Evolutionary conservation across 1,140 invertebrate genomes (phyloP), one percentile per base, ranked within the genome.

Genomic region (Agrilus planipennis): DNA sequence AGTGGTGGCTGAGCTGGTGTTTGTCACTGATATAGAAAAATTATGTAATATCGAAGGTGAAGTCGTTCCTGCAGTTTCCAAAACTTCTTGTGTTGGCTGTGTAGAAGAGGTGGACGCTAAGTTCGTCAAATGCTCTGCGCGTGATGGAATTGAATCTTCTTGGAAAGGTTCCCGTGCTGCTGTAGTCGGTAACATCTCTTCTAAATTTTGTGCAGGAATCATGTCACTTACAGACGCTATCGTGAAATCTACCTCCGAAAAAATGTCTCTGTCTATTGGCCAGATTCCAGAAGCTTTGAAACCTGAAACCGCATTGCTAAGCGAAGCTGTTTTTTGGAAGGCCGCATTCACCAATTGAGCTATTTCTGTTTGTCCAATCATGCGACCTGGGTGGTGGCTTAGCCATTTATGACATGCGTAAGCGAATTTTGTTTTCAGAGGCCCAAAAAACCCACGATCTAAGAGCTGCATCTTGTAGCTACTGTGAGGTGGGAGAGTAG

Each of bases 391-490:
- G 29, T 27, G 37, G 5, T 3, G n/a, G n/a, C 4, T 29, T n/a
- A 34, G 16, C 16, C 19, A 34, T 6, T 9, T 17, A 14, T 34
- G 4, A 18, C 32, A 34, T 34, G 16, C 32, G 5, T n/a, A 18
- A 34, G 5, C 7, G 19, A 6, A 34, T 20, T 34, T 15, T 17
- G 32, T n/a, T n/a, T 68, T 67, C 11, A 70, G 54, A 18, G 63
- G 56, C 0, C 58, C 53, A 56, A 51, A 70, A 38, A 69, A 57
- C 41, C 53, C 41, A 11, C 60, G 49, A 51, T 70, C 65, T 4
- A 71, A 50, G 4, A 68, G 68, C 43, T 71, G 67, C 40, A 71
- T 53, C 41, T 60, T 59, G 51, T 70, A 61, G 22, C 57, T 63
- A 17, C 54, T 61, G 44, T 69, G 65, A 19, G 64, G 65, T 41